These are phyloP conservation scores for Indri indri DNA, from an alignment of 2,113 vertebrate genomes.

Conservation along the genomic window DNA sequence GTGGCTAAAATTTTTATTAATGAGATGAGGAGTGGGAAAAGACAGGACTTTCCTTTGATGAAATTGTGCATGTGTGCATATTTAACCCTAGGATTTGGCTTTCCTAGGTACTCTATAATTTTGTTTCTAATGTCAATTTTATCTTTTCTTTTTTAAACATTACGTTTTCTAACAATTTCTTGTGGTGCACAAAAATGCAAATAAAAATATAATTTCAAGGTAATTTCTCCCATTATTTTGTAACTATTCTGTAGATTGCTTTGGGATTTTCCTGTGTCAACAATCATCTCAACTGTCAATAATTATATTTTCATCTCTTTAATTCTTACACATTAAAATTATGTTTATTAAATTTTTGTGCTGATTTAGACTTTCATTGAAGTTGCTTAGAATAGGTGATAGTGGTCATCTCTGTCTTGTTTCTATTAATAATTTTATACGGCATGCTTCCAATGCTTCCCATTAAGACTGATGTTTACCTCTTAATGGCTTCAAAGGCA, in stretches of 20 bases:
- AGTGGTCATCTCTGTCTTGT: neutral
- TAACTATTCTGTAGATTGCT: neutral
- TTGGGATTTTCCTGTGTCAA: neutral
- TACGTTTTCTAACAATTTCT: neutral
- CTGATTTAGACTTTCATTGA: neutral
- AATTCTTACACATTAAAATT: neutral
- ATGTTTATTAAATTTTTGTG: neutral
- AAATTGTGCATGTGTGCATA: neutral
- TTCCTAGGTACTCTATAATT: neutral
- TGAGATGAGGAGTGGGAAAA: neutral
- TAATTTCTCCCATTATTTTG: neutral
- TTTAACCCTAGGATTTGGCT: neutral
- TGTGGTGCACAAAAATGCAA: neutral
- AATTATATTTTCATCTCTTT: neutral
- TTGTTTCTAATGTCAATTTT: neutral
- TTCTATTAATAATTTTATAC: neutral
- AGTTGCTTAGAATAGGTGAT: neutral
- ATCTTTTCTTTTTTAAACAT: neutral
- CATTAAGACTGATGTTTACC: neutral
- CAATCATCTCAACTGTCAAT: neutral
- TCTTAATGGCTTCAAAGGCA: neutral
- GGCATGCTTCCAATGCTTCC: neutral
- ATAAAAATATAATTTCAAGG: neutral
- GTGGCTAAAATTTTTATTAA: neutral
- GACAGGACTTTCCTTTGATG: neutral